Evolutionary conservation across 1,140 invertebrate genomes (phyloP), one percentile per base, ranked within the genome.

Genomic region (Ectropis grisescens): DNA sequence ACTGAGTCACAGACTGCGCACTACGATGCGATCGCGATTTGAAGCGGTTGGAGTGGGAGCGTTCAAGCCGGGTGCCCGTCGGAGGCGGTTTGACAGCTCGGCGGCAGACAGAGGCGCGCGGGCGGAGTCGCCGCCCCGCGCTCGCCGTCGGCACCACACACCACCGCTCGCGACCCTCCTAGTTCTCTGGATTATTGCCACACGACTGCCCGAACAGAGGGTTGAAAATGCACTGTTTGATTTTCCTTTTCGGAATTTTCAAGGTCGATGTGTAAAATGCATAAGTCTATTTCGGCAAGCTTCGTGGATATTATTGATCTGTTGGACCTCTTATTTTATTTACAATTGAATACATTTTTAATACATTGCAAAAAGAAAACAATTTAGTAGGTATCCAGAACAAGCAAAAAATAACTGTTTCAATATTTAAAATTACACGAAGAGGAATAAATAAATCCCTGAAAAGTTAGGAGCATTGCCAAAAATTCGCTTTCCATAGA

Each of bases 71-170:
- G 47, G 47, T 68, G 71, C 66, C 62, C 37, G 71, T 65, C 74
- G 60, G 67, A 76, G 74, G 70, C 76, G 66, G 65, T 80, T 78
- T 76, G 79, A 75, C 76, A 75, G 75, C 66, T 70, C 56, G 52
- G 48, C 58, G 52, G 51, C 58, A 56, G 53, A 48, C 41, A 56
- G 58, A 54, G 64, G 59, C 65, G 71, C 55, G 70, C 61, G 68
- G 61, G 69, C 52, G 68, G 66, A 51, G 45, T 36, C 46, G 38
- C 33, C 29, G 60, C 69, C 59, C 62, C 58, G 61, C 60, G 35
- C 64, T 47, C 55, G 47, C 44, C 61, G 55, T 45, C 54, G 53
- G 49, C 57, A 54, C 37, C 54, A 41, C 34, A n/a, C 36, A 30
- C 25, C 37, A 16, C 35, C n/a, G n/a, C 19, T 9, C 4, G 24